Conservation (phyloP, 2,113 vertebrate species). For the Antechinus flavipes region DNA sequence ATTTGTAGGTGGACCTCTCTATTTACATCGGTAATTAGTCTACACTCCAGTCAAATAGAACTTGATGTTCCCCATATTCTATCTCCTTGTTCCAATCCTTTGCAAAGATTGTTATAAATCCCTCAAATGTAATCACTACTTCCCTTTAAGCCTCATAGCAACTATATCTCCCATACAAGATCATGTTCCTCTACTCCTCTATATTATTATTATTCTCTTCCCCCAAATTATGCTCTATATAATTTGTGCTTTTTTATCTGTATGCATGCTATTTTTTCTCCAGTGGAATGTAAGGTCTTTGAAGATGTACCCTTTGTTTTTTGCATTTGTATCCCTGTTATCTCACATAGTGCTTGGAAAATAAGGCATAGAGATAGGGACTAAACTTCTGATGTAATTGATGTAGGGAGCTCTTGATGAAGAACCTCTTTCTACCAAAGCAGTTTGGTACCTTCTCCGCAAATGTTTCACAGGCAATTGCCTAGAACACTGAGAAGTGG, state of each 20-base stretch:
- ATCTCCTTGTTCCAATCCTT: neutral
- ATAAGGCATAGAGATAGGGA: neutral
- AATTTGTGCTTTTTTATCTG: neutral
- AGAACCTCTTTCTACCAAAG: neutral
- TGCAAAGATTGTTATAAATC: neutral
- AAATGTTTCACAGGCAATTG: neutral
- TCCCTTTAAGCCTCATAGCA: neutral
- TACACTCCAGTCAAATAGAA: neutral
- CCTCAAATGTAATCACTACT: neutral
- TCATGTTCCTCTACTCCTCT: neutral
- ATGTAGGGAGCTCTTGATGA: neutral
- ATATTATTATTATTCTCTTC: neutral
- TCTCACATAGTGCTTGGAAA: neutral
- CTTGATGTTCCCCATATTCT: neutral
- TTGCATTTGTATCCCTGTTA: neutral
- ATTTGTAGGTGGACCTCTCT: neutral
- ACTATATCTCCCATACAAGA: neutral
- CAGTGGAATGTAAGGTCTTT: neutral
- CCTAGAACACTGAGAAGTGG: constrained; percentile 2
- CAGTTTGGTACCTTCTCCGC: neutral
- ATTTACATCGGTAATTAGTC: neutral
- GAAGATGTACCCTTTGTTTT: neutral
- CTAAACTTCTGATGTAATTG: neutral
- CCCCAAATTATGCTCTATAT: neutral
- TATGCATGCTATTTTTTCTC: neutral